Evolutionary conservation across 35 echinoderm and acorn worm genomes (phyloP), one percentile per base, ranked within the genome.

Genomic region (Apostichopus parvimensis): DNA sequence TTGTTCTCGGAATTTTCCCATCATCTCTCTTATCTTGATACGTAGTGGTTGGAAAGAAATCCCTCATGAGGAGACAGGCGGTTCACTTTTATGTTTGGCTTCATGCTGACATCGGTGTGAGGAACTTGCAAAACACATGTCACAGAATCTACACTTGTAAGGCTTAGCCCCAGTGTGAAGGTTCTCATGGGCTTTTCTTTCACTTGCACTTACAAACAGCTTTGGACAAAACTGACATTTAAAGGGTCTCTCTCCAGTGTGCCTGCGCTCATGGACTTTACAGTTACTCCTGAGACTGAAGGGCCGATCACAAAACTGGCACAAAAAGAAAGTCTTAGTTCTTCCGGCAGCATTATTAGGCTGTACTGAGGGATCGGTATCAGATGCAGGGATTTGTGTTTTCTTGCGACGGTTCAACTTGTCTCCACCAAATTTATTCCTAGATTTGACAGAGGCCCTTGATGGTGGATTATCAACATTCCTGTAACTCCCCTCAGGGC

Each of bases 141-240:
- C 83, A 24, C 83, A 87, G 8, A 14, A 56, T 65, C 57, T 45
- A 87, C 85, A 87, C 25, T 87, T 57, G 85, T n/a, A 87, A 66
- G 85, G 85, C 58, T 87, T 87, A 3, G 55, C 85, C 17, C 85
- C 85, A 7, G 85, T 87, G 64, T 87, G 85, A 61, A 64, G 26
- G 17, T 64, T 57, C 23, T 87, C 85, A 20, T 87, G 85, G 5
- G 26, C 59, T 52, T 20, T 61, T 25, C 26, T 20, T 18, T 71
- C 85, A 8, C 55, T 24, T 71, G 10, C 25, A 11, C 85, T 87
- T 10, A 71, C 58, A 87, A 87, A 87, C 26, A 17, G 7, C 25
- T 87, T 87, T 3, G 57, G 57, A 66, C 85, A 87, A 87, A 66
- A 87, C 57, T 71, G 85, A 71, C 85, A 87, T 23, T 28, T 26